These are phyloP conservation scores for Chromoteleia sp. DNA, from an alignment of 2,888 invertebrate genomes.

Conservation along the genomic window DNA sequence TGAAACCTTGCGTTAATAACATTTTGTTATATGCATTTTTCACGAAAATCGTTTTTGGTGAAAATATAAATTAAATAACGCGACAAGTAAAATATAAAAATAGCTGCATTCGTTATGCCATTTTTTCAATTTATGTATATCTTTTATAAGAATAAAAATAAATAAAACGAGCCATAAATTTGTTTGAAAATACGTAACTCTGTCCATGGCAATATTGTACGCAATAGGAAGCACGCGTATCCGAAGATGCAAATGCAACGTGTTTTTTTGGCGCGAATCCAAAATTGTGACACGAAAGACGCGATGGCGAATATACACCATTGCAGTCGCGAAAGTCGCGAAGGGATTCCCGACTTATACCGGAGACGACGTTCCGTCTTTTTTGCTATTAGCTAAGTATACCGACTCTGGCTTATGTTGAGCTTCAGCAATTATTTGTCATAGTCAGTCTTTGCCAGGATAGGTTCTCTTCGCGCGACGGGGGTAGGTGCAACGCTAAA, in stretches of 20 bases:
- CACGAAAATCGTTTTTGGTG: too few relatives aligned
- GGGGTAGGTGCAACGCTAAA: constrained; percentile 47
- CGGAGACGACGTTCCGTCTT: constrained; percentile 70
- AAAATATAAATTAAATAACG: too few relatives aligned
- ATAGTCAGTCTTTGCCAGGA: constrained; percentile 75
- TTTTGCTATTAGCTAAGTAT: constrained; percentile 83
- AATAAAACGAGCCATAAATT: constrained; percentile 39
- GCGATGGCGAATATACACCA: constrained; percentile 45
- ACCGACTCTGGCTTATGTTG: constrained; percentile 82
- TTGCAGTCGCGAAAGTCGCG: constrained; percentile 64
- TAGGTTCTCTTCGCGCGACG: constrained; percentile 42
- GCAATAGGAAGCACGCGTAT: constrained; percentile 49
- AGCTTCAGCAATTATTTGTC: constrained; percentile 83
- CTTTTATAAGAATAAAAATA: too few relatives aligned
- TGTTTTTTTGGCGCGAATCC: constrained; percentile 65
- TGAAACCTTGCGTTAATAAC: too few relatives aligned
- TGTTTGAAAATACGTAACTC: constrained; percentile 14
- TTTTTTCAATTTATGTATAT: too few relatives aligned
- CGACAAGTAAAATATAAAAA: too few relatives aligned
- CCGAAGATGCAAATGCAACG: constrained; percentile 68
- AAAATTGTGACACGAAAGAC: constrained; percentile 60
- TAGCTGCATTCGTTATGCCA: too few relatives aligned
- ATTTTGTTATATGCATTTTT: too few relatives aligned
- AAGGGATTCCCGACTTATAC: constrained; percentile 62
- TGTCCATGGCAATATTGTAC: constrained; percentile 30